These are phyloP conservation scores for Drosophila fungiperda DNA, from an alignment of 2,888 invertebrate species.

Conservation along the genomic window DNA sequence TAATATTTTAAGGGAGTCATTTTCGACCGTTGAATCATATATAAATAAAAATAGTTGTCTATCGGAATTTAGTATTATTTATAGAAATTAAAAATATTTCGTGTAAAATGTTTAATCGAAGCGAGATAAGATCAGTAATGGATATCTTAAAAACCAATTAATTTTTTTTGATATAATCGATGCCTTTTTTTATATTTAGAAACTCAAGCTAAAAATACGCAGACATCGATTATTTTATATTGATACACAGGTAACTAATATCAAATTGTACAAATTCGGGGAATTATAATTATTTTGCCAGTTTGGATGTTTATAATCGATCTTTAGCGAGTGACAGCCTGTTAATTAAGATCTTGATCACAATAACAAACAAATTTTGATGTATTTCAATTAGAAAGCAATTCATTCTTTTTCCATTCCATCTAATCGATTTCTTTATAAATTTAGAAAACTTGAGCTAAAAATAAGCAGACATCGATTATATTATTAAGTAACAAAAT, in stretches of 20 bases:
- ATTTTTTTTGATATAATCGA: conserved; percentile 12
- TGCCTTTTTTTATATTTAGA: conserved; percentile 19
- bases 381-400: background rate
- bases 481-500: conserved; percentile 22
- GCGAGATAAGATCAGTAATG: background rate
- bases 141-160: conserved; percentile 3
- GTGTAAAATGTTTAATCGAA: no score
- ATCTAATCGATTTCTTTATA: conserved; percentile 26
- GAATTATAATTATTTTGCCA: background rate
- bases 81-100: background rate
- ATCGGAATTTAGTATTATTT: background rate
- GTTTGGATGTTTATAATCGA: background rate
- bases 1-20: background rate
- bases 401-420: background rate
- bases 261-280: conserved; percentile 24
- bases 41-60: background rate
- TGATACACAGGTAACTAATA: conserved; percentile 19
- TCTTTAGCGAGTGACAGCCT: background rate
- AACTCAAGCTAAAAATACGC: conserved; percentile 21
- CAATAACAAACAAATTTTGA: background rate
- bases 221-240: conserved; percentile 20
- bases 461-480: conserved; percentile 31
- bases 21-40: background rate
- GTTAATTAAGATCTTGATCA: background rate
- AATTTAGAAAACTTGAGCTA: conserved; percentile 18